Base-by-base conservation (phyloP, 2,888 invertebrate species). In the Drosophila gaucha region DNA sequence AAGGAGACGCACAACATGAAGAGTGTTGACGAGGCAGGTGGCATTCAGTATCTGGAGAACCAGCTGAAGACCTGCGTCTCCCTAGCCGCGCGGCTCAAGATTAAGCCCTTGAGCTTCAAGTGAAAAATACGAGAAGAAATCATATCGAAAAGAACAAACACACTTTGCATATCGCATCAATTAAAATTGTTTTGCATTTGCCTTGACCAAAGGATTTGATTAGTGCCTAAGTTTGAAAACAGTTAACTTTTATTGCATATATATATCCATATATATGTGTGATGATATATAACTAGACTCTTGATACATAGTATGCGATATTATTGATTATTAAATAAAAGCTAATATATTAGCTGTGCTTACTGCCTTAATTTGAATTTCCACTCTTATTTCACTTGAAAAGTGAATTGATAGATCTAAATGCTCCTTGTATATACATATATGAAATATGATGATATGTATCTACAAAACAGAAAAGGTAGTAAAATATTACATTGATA, bases 31-130 rank as follows among this genome's bases (percentile, higher is more conserved):
- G 82, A 89, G 16, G 92, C 93, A 6, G 97, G 97, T 8, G 96
- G 96, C 0, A 94, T 98, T 30, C 91, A 93, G 0, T 98, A 97
- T 88, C 94, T 96, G 66, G 92, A 93, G 64, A 96, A 96, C 89
- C 97, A 97, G 91, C 93, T 98, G 0, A 93, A 94, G 16, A 93
- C 94, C 38, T 95, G 95, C 71, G 92, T 92, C 26, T 92, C 92
- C 0, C 90, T 95, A 8, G 94, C 95, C 0, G 88, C 93, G 49
- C 91, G 91, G 56, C 92, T 95, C 1, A 93, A 94, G 5, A 93
- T 96, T 1, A 90, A 90, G 28, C 92, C 93, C 0, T 86, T 92
- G 52, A 43, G 64, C 41, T 91, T 91, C 55, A 58, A 70, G 36
- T 85, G 54, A 41, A 9, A 2, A 5, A 26, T 1, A 4, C 16